These are phyloP conservation scores for Odontesthes bonariensis DNA, from an alignment of 2,113 vertebrate species.

Conservation along the genomic window DNA sequence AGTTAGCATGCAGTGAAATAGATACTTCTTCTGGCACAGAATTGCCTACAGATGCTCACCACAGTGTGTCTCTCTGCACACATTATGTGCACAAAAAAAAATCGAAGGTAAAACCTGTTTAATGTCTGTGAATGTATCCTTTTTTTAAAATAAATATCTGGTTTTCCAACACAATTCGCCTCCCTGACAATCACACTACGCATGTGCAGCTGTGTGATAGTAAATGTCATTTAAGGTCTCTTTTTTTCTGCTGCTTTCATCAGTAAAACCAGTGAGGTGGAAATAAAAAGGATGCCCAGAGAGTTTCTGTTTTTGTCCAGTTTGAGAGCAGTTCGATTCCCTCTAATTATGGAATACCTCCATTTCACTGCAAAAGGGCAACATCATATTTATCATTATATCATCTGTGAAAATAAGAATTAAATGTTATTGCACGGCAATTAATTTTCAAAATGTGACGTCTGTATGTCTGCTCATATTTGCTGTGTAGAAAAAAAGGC, in stretches of 20 bases:
- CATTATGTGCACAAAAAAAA: not conserved
- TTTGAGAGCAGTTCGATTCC: slow-evolving; percentile 15
- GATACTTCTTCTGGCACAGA: slow-evolving; percentile 8
- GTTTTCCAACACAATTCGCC: slow-evolving; percentile 34
- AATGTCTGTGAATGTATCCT: too few relatives aligned
- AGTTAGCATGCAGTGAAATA: not conserved
- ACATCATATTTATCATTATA: not conserved
- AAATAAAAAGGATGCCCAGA: slow-evolving; percentile 26
- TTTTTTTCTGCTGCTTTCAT: slow-evolving; percentile 49
- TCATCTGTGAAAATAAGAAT: slow-evolving; percentile 15
- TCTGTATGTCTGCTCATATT: slow-evolving; percentile 11
- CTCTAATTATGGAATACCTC: slow-evolving; percentile 3
- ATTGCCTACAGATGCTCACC: slow-evolving; percentile 40
- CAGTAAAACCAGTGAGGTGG: slow-evolving; percentile 37
- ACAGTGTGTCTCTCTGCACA: not conserved
- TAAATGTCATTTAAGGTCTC: slow-evolving; percentile 35
- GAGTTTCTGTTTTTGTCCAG: slow-evolving; percentile 30
- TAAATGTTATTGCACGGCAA: not conserved
- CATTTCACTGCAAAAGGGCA: slow-evolving; percentile 22
- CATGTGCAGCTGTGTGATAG: slow-evolving; percentile 44
- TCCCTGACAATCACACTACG: slow-evolving; percentile 6
- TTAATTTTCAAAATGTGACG: slow-evolving; percentile 4
- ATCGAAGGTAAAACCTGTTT: too few relatives aligned
- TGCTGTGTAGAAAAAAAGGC: not conserved
- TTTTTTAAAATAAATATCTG: too few relatives aligned